phyloP scores from a whole-genome alignment of 2,888 invertebrate species.

The Noctua comes region DNA sequence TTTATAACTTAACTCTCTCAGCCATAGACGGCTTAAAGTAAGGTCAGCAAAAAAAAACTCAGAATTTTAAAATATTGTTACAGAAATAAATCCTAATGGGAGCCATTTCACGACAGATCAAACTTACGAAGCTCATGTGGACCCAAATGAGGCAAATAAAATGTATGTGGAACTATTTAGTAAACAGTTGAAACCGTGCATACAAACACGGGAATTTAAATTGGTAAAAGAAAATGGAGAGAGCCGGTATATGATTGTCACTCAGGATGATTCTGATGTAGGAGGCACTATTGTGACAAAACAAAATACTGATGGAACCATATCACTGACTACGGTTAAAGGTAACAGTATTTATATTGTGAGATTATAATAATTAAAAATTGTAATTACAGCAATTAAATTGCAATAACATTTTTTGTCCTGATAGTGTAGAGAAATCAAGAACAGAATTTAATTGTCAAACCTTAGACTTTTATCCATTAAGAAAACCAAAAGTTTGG shows the following conservation, averaged over 20 bases:
- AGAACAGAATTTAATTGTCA: background rate
- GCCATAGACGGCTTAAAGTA: background rate
- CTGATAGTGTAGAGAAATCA: background rate
- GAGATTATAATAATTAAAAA: background rate
- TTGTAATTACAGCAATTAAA: background rate
- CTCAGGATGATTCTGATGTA: constrained; percentile 70
- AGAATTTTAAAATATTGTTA: constrained; percentile 2
- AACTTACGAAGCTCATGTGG: constrained; percentile 59
- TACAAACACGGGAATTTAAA: constrained; percentile 78
- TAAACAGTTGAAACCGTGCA: constrained; percentile 76
- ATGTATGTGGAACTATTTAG: constrained; percentile 81
- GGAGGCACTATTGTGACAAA: constrained; percentile 79
- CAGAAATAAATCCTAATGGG: constrained; percentile 40
- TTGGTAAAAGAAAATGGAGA: constrained; percentile 78
- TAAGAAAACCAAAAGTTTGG: no score
- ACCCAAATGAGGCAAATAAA: constrained; percentile 70
- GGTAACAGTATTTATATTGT: constrained; percentile 66
- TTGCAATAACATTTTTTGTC: background rate
- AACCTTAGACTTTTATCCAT: background rate
- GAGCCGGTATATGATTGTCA: constrained; percentile 80
- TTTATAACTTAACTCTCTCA: background rate
- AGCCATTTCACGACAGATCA: constrained; percentile 48
- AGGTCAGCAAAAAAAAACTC: background rate
- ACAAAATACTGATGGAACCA: constrained; percentile 86
- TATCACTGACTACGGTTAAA: constrained; percentile 81